Evolutionary conservation across 2,113 vertebrate genomes (phyloP), one percentile per base, ranked within the genome.

Genomic region (Macrotis lagotis): DNA sequence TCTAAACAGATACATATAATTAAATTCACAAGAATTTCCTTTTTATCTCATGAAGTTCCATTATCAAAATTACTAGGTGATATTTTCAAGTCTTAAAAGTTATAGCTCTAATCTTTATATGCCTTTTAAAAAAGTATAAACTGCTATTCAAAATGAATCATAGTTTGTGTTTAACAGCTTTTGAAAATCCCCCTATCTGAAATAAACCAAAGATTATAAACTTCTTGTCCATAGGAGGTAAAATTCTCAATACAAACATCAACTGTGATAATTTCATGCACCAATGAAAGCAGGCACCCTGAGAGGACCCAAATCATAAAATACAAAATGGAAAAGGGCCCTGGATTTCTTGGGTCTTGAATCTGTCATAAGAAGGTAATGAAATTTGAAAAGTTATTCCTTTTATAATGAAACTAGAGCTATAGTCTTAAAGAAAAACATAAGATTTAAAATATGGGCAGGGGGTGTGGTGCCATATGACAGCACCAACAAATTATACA

Each of bases 11-110:
- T 92, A 96, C 92, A 97, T 98, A 97, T 97, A 97, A 98, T 98
- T 98, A 98, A 98, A 98, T 91, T 92, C 95, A 90, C 53, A 95
- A 97, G 93, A 90, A 83, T 97, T 98, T 93, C 47, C 48, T 98
- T 98, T 97, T 98, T 94, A 97, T 91, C 24, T 74, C 97, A 97
- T 98, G 98, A 98, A 97, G 97, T 97, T 97, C 95, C 93, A 96
- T 98, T 98, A 98, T 97, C 95, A 97, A 97, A 98, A 98, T 97
- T 98, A 96, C 59, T 55, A 74, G 59, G 95, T 48, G 83, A 91
- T 98, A 94, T 83, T 88, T 97, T 97, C 96, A 97, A 97, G 92
- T 90, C 95, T 98, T 97, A 95, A 94, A 98, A 98, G 92, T 98
- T 97, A 37, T 93, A 92, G 89, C 88, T 88, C 88, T 97, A 97